Conservation (phyloP, 23 tunicate species). For the Aplidium turbinatum region DNA sequence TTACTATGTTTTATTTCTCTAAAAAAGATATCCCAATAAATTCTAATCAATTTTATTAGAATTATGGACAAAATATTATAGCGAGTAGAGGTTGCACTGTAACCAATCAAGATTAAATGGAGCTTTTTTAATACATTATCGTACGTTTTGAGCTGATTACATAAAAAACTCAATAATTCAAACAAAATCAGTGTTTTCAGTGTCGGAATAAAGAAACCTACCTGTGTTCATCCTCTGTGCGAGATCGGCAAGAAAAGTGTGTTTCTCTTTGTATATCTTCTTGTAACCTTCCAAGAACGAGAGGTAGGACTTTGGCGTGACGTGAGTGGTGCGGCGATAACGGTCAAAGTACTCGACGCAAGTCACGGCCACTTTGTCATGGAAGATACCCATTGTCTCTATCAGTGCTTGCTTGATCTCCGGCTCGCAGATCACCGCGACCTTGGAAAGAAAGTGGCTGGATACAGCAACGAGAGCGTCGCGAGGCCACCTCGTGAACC, state of each 20-base stretch:
- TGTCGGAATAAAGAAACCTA: too few relatives aligned
- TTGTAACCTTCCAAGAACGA: slow-evolving; percentile 97
- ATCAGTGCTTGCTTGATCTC: slow-evolving; percentile 83
- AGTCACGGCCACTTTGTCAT: slow-evolving; percentile 92
- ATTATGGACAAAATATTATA: too few relatives aligned
- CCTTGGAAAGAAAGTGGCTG: slow-evolving; percentile 84
- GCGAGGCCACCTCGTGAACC: slow-evolving; percentile 99
- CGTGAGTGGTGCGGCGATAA: slow-evolving; percentile 97
- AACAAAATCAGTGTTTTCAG: too few relatives aligned
- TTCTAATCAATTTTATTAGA: too few relatives aligned
- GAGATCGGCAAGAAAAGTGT: slow-evolving; percentile 64
- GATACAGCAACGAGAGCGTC: slow-evolving; percentile 99
- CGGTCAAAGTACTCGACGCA: slow-evolving; percentile 97
- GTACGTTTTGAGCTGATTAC: too few relatives aligned
- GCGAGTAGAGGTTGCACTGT: too few relatives aligned
- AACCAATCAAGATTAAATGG: too few relatives aligned
- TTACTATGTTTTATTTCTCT: too few relatives aligned
- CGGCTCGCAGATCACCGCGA: slow-evolving; percentile 72
- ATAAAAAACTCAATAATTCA: too few relatives aligned
- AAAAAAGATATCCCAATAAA: too few relatives aligned
- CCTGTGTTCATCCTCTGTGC: slow-evolving; percentile 97
- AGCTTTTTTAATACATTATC: too few relatives aligned
- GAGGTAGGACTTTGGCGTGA: slow-evolving; percentile 97
- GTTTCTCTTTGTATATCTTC: slow-evolving; percentile 88
- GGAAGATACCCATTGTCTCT: slow-evolving; percentile 98